phyloP scores from a whole-genome alignment of 2,113 vertebrate species.

The Epinephelus fuscoguttatus region DNA sequence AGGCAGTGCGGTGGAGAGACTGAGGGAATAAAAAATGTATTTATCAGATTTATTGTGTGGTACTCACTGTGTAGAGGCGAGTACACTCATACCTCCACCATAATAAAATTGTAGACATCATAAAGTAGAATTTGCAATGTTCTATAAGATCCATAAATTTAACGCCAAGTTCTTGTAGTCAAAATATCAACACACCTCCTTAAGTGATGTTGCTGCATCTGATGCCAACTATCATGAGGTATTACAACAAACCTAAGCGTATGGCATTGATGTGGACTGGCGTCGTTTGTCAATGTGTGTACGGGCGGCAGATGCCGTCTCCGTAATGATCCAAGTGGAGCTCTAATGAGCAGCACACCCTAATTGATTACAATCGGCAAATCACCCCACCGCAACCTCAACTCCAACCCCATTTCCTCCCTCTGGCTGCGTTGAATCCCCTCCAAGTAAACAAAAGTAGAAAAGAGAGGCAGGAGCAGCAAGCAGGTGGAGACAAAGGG shows the following conservation, averaged over 20 bases:
- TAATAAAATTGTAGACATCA: conserved; percentile 37
- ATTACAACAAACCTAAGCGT: conserved; percentile 25
- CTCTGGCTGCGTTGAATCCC: conserved; percentile 34
- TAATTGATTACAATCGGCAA: conserved; percentile 70
- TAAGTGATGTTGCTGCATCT: background rate
- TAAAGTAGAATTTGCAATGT: conserved; percentile 29
- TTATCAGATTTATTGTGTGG: conserved; percentile 43
- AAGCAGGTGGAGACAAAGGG: conserved; percentile 45
- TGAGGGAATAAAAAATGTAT: conserved; percentile 46
- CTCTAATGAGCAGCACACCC: conserved; percentile 55
- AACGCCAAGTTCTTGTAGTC: conserved; percentile 3
- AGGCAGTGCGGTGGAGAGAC: conserved; percentile 11
- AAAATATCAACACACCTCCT: conserved; percentile 31
- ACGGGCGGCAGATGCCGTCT: conserved; percentile 45
- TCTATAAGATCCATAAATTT: conserved; percentile 20
- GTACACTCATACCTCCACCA: background rate
- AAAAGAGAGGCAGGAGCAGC: conserved; percentile 18
- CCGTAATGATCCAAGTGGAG: conserved; percentile 44
- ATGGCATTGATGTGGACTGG: conserved; percentile 16
- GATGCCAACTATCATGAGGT: background rate
- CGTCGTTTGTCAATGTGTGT: conserved; percentile 36
- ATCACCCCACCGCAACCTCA: conserved; percentile 45
- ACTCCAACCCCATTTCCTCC: conserved; percentile 8
- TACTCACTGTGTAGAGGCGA: conserved; percentile 14
- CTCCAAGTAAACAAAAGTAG: conserved; percentile 39